Evolutionary conservation across 2,113 vertebrate species (phyloP).

Genomic region (Rhea americana): DNA sequence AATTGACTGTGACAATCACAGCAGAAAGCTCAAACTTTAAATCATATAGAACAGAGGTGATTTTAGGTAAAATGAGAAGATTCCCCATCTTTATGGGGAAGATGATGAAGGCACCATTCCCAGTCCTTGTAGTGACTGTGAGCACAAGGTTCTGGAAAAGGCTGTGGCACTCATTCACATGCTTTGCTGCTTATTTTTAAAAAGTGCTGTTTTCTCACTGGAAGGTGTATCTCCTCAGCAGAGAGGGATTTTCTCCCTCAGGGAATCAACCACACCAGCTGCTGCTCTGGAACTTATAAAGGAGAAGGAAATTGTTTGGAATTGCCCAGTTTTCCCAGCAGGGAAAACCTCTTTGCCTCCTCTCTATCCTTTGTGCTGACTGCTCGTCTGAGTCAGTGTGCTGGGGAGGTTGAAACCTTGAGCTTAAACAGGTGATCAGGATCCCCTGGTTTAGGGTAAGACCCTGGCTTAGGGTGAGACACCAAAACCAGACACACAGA

Average conservation of each 20-base stretch:
- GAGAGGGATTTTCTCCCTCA: not conserved
- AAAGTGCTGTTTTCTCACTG: not conserved
- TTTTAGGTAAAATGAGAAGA: slow-evolving; percentile 15
- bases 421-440: not conserved
- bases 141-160: not conserved
- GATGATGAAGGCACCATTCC: not conserved
- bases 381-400: not conserved
- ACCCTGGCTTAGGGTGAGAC: slow-evolving; percentile 20
- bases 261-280: not conserved
- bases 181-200: not conserved
- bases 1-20: not conserved
- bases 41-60: not conserved
- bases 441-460: slow-evolving; percentile 6
- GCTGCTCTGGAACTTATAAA: not conserved
- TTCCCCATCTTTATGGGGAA: not conserved
- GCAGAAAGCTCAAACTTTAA: not conserved
- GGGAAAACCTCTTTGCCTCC: not conserved
- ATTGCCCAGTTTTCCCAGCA: not conserved
- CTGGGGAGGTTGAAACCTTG: slow-evolving; percentile 1
- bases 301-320: not conserved
- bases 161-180: not conserved
- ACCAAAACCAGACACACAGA: slow-evolving; percentile 23
- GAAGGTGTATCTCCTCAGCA: not conserved
- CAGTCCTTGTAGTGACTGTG: not conserved
- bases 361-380: not conserved